These are phyloP conservation scores for Petrocephalus microphthalmus DNA, from an alignment of 2,113 vertebrate species.

Conservation along the genomic window DNA sequence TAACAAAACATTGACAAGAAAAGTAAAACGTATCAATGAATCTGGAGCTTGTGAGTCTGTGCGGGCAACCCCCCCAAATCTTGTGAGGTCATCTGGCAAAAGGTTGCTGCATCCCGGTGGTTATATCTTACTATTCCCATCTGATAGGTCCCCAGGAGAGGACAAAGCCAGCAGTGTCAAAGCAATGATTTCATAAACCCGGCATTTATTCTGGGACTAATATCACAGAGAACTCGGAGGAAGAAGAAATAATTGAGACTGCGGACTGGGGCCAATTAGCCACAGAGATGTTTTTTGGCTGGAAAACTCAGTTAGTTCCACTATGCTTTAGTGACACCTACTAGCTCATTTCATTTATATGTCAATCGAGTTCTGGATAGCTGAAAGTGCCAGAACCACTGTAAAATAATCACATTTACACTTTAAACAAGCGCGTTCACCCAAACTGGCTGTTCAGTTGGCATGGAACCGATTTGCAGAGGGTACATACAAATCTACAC, in stretches of 20 bases:
- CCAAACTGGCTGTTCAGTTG: not conserved
- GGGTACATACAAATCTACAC: not conserved
- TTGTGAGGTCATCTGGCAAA: not conserved
- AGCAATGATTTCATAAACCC: constrained; percentile 16
- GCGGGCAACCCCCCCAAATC: not conserved
- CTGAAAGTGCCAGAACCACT: not conserved
- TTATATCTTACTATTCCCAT: not conserved
- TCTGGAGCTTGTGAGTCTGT: not conserved
- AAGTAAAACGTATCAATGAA: not conserved
- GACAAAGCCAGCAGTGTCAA: constrained; percentile 17
- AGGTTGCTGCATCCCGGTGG: not conserved
- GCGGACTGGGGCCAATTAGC: constrained; percentile 45
- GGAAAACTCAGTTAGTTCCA: constrained; percentile 38
- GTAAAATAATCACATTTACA: not conserved
- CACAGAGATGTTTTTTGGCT: constrained; percentile 37
- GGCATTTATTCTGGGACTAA: constrained; percentile 5
- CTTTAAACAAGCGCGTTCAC: not conserved
- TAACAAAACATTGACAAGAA: not conserved
- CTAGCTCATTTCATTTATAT: constrained; percentile 10
- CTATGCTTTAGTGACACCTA: not conserved
- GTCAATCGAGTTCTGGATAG: constrained; percentile 6
- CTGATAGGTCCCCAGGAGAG: not conserved
- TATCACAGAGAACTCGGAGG: constrained; percentile 12
- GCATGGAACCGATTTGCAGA: not conserved
- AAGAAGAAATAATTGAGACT: constrained; percentile 45